Evolutionary conservation across 2,113 vertebrate species (phyloP), one percentile per base, ranked within the genome.

Genomic region (Psettodes erumei): DNA sequence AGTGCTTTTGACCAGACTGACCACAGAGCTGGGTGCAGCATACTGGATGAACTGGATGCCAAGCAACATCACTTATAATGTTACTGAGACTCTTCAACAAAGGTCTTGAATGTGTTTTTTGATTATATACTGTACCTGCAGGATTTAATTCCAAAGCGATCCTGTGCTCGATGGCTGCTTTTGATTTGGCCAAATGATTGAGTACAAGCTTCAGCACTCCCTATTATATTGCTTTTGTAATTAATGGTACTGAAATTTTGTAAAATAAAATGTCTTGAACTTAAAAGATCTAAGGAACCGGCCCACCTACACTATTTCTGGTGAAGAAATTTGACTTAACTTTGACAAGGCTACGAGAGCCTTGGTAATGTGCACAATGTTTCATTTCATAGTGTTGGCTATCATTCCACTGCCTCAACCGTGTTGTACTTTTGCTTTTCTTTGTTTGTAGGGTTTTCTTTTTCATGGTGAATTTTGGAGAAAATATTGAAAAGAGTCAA

Each of bases 21-120:
- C 27, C 2, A 30, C 3, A 12, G 33, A 55, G 12, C 51, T 93
- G 27, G 37, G 64, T 42, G 65, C 19, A 35, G 67, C 13, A 2
- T 65, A 88, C 66, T 80, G 82, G 84, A 70, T 62, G 48, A 75
- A 83, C 64, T 90, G 90, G 90, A 84, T 83, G 11, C 55, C 79
- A 4, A 9, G 60, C 9, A 88, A 79, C 81, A 84, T 12, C 33
- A 77, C 68, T 10, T 1, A 58, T 5, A 16, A 86, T 59, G 18
- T 82, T 13, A 18, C 60, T 6, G 65, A 13, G 21, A 80, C 42
- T 27, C 71, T 90, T 71, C 79, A 71, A 60, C 60, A 91, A 80
- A 93, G 91, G 91, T 93, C 8, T 75, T 64, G 10, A 48, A 16
- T 15, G 38, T 9, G 1, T 40, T 16, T 28, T 70, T 1, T 18